A percentile compares a stretch with the other conserved stretches of the same genome.
Evolutionary conservation across 2,888 invertebrate species (phyloP).

Genomic region (Panorpa germanica): DNA sequence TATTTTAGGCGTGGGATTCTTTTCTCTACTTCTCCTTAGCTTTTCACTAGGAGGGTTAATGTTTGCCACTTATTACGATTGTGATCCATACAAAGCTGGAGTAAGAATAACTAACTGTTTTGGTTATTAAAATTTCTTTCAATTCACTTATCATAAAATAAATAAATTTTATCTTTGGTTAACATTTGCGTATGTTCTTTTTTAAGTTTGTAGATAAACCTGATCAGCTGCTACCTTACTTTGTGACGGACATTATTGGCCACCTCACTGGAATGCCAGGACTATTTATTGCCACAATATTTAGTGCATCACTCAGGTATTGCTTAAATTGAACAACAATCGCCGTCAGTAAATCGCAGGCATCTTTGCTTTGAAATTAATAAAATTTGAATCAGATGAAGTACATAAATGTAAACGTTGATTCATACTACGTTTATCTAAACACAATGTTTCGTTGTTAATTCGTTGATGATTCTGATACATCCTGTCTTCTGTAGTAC

Average conservation of each 20-base stretch:
- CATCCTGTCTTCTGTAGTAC: constrained; percentile 29
- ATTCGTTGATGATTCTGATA: no score
- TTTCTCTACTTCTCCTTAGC: background rate
- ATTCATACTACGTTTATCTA: no score
- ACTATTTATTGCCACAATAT: constrained; percentile 38
- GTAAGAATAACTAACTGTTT: no score
- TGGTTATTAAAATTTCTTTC: constrained; percentile 14
- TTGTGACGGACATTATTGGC: constrained; percentile 32
- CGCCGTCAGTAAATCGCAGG: no score
- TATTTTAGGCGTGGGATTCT: constrained; percentile 1
- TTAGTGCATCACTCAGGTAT: constrained; percentile 35
- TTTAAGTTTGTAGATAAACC: constrained; percentile 19
- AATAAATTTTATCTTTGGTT: no score
- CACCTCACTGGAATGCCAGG: constrained; percentile 33
- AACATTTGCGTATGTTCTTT: background rate
- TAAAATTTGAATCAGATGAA: no score
- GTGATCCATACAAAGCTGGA: constrained; percentile 4
- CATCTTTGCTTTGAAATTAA: no score
- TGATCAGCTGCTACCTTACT: constrained; percentile 33
- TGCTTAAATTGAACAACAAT: no score
- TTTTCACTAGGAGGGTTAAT: constrained; percentile 4
- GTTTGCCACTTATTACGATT: constrained; percentile 1
- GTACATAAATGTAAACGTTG: no score
- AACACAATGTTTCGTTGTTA: no score
- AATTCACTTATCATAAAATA: no score